Evolutionary conservation across 2,797 vertebrate species (phyloP).

Genomic region (Ctenopoma multispine): DNA sequence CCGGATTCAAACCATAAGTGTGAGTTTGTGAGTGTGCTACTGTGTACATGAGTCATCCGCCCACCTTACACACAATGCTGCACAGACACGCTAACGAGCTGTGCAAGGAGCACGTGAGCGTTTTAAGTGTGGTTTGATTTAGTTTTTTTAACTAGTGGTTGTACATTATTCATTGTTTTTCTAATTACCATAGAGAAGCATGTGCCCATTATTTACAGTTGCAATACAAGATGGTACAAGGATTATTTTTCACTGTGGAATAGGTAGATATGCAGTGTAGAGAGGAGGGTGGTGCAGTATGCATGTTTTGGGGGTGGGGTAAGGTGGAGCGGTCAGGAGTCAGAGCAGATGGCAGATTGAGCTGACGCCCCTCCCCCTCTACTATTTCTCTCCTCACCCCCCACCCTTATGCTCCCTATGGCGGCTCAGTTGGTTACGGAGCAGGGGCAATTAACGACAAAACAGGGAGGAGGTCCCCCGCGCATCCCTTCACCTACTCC

Average conservation of each 20-base stretch:
- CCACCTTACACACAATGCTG: slow-evolving; percentile 3
- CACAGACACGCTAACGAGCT: background rate
- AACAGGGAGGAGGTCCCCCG: slow-evolving; percentile 47
- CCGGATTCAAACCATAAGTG: slow-evolving; percentile 34
- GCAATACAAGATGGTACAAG: background rate
- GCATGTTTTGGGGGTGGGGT: background rate
- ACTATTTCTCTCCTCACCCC: slow-evolving; percentile 16
- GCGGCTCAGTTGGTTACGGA: slow-evolving; percentile 70
- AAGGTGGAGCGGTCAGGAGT: slow-evolving; percentile 66
- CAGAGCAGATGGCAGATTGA: slow-evolving; percentile 77
- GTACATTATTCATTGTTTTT: slow-evolving; percentile 14
- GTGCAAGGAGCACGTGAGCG: slow-evolving; percentile 24
- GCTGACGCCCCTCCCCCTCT: slow-evolving; percentile 37
- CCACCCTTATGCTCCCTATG: slow-evolving; percentile 22
- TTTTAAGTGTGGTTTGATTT: slow-evolving; percentile 15
- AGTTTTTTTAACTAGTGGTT: background rate
- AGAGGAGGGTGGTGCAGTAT: slow-evolving; percentile 28
- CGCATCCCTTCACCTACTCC: slow-evolving; percentile 27
- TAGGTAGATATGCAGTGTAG: slow-evolving; percentile 24
- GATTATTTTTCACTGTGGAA: slow-evolving; percentile 41
- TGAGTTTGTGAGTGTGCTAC: slow-evolving; percentile 25
- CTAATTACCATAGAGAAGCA: slow-evolving; percentile 22
- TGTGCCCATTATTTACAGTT: slow-evolving; percentile 30
- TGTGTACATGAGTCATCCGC: slow-evolving; percentile 38
- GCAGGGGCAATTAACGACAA: slow-evolving; percentile 79